phyloP scores from a whole-genome alignment of 2,888 invertebrate species.

The Macropis europaea region DNA sequence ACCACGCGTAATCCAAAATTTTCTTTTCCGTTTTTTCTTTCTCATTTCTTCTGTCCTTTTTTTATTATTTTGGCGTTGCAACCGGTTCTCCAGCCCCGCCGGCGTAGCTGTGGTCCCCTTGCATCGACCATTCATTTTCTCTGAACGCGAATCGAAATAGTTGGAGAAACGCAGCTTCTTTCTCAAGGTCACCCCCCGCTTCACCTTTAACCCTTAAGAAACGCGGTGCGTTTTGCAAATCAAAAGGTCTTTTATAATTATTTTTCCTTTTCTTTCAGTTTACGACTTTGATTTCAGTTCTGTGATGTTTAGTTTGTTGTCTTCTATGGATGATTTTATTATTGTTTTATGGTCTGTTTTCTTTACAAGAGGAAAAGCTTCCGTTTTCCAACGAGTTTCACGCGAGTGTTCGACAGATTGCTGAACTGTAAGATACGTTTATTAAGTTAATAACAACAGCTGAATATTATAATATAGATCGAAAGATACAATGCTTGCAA shows the following conservation, averaged over 20 bases:
- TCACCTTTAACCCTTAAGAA: background rate
- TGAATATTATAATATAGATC: too few relatives aligned
- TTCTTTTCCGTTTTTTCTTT: slow-evolving; percentile 5
- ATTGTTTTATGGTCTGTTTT: too few relatives aligned
- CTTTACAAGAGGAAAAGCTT: too few relatives aligned
- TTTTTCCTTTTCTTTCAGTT: background rate
- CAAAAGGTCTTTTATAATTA: background rate
- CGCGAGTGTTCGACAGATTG: too few relatives aligned
- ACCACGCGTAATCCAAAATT: slow-evolving; percentile 80
- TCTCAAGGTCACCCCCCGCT: background rate
- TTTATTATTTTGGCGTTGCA: slow-evolving; percentile 5
- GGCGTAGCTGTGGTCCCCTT: slow-evolving; percentile 15
- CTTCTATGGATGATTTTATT: too few relatives aligned
- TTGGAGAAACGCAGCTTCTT: background rate
- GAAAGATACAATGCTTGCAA: too few relatives aligned
- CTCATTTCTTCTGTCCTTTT: too few relatives aligned
- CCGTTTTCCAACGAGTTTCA: too few relatives aligned
- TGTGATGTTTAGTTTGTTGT: background rate
- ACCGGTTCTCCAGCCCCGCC: slow-evolving; percentile 3
- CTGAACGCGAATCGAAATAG: background rate
- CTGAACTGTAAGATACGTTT: too few relatives aligned
- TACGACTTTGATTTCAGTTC: background rate
- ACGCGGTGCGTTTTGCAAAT: background rate
- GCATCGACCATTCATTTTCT: slow-evolving; percentile 6
- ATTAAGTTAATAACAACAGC: too few relatives aligned